Percentiles rank a stretch among this genome's conserved stretches.
Evolutionary conservation across 2,888 invertebrate genomes (phyloP).

Genomic region (Agonopterix alstromeriana): DNA sequence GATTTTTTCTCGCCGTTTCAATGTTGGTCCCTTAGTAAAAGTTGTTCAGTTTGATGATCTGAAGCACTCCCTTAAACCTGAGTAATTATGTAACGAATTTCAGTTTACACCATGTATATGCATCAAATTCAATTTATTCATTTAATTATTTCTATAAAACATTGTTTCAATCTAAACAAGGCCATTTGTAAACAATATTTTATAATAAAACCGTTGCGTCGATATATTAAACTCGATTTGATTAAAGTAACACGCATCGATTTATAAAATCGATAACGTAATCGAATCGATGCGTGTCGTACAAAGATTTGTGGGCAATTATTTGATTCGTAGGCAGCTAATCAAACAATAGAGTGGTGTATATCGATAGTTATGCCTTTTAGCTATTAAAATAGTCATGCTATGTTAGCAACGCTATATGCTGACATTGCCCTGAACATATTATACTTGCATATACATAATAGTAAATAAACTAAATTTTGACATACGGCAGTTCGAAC

Average conservation of each 20-base stretch:
- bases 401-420: background rate
- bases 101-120: no score
- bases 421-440: background rate
- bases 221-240: slow-evolving; percentile 11
- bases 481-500: no score
- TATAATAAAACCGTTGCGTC: background rate
- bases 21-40: no score
- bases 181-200: background rate
- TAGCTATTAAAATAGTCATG: background rate
- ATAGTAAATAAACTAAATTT: no score
- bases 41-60: no score
- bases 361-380: background rate
- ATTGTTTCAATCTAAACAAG: background rate
- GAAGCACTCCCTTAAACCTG: no score
- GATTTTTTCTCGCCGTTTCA: no score
- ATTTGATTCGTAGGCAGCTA: slow-evolving; percentile 5
- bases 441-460: no score
- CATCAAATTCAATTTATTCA: no score
- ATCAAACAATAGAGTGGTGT: slow-evolving; percentile 1
- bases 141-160: background rate
- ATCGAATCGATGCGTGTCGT: slow-evolving; percentile 1
- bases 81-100: no score
- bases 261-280: slow-evolving; percentile 6
- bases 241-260: slow-evolving; percentile 10
- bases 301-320: slow-evolving; percentile 7